Evolutionary conservation across 2,888 invertebrate species (phyloP).

Genomic region (Caenorhabditis japonica): DNA sequence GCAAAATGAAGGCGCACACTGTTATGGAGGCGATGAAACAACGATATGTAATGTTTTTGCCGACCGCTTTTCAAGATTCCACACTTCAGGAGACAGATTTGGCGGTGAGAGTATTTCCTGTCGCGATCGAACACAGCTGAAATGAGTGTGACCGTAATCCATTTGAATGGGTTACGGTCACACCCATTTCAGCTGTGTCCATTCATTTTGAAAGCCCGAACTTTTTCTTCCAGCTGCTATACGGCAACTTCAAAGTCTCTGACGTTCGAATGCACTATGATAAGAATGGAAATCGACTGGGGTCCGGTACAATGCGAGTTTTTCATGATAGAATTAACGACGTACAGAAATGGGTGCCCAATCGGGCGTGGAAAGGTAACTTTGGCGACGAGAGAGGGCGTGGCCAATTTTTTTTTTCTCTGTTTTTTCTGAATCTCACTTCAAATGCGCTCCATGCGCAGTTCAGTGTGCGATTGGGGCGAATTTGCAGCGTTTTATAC

Average conservation of each 20-base stretch:
- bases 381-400: too few relatives aligned
- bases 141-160: too few relatives aligned
- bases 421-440: too few relatives aligned
- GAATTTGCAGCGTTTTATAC: too few relatives aligned
- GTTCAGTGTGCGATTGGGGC: too few relatives aligned
- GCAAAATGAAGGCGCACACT: too few relatives aligned
- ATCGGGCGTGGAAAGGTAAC: slow-evolving; percentile 1
- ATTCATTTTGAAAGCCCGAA: neutral
- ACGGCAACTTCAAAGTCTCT: neutral
- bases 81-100: neutral
- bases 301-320: slow-evolving; percentile 1
- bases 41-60: neutral
- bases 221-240: neutral
- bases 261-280: neutral
- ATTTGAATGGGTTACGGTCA: too few relatives aligned
- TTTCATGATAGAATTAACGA: neutral
- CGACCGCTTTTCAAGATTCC: neutral
- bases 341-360: neutral
- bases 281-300: slow-evolving; percentile 1
- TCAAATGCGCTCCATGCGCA: too few relatives aligned
- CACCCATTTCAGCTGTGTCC: too few relatives aligned
- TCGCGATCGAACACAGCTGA: too few relatives aligned
- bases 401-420: too few relatives aligned
- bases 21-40: neutral
- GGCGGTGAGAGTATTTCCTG: neutral